These are phyloP conservation scores for Eurystomus glaucurus DNA, from an alignment of 2,797 vertebrate genomes.

Conservation along the genomic window DNA sequence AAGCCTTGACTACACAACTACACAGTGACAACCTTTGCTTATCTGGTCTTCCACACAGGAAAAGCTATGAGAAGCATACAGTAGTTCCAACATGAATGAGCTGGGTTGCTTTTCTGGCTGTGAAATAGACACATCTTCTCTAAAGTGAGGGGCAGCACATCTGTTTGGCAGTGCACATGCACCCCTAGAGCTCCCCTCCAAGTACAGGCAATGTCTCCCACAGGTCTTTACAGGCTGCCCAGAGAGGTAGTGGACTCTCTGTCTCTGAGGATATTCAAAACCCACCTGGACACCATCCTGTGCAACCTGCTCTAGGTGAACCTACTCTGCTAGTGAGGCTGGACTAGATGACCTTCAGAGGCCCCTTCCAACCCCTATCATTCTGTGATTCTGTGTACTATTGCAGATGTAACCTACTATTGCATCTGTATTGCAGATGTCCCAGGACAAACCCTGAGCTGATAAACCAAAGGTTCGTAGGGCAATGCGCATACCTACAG, in stretches of 20 bases:
- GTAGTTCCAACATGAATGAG: not conserved
- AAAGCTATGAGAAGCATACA: not conserved
- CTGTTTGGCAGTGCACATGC: not conserved
- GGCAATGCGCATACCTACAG: not conserved
- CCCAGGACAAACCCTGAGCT: not conserved
- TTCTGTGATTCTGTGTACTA: too few species aligned
- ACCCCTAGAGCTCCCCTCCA: not conserved
- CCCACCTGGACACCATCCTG: too few species aligned
- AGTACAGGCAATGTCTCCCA: not conserved
- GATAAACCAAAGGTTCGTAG: not conserved
- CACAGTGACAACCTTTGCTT: not conserved
- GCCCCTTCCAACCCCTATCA: too few species aligned
- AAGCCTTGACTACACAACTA: not conserved
- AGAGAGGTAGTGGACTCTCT: too few species aligned
- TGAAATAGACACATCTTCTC: not conserved
- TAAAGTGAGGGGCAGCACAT: not conserved
- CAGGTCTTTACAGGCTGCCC: not conserved
- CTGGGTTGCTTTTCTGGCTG: not conserved
- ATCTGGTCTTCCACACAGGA: not conserved
- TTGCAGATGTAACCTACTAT: too few species aligned
- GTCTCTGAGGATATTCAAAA: too few species aligned
- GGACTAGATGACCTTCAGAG: too few species aligned
- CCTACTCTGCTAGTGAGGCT: too few species aligned
- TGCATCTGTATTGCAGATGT: fast-evolving
- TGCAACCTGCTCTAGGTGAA: too few species aligned